Conservation (phyloP, 2,113 vertebrate species). For the Hippopotamus amphibius region DNA sequence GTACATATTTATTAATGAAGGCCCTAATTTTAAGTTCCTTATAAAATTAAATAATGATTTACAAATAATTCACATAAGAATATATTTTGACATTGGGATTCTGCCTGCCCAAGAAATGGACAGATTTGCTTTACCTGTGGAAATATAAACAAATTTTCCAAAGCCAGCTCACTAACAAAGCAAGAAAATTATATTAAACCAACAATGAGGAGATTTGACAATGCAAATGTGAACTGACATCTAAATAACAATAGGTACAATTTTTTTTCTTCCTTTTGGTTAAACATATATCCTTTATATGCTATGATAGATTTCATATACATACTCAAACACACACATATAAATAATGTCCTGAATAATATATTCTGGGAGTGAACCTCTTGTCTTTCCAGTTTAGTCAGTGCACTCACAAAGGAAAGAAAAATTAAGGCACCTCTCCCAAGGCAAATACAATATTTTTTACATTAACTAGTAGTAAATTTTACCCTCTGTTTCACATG, state of each 20-base stretch:
- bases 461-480: slow-evolving; percentile 19
- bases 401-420: slow-evolving; percentile 20
- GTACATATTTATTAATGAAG: slow-evolving; percentile 43
- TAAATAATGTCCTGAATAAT: slow-evolving; percentile 23
- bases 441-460: slow-evolving; percentile 11
- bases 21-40: slow-evolving; percentile 41
- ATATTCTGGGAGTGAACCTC: slow-evolving; percentile 39
- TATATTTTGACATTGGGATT: slow-evolving; percentile 46
- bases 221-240: slow-evolving; percentile 42
- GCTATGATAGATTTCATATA: slow-evolving; percentile 12
- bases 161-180: slow-evolving; percentile 37
- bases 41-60: slow-evolving; percentile 51
- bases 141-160: slow-evolving; percentile 52
- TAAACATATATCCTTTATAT: slow-evolving; percentile 46
- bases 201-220: slow-evolving; percentile 8
- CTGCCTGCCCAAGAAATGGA: slow-evolving; percentile 24
- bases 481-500: slow-evolving; percentile 8
- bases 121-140: slow-evolving; percentile 48
- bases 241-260: slow-evolving; percentile 39
- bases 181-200: slow-evolving; percentile 39
- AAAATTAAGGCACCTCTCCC: background rate
- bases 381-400: background rate
- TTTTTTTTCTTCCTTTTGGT: slow-evolving; percentile 25
- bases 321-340: background rate
- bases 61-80: slow-evolving; percentile 42